A percentile compares a stretch with the other conserved stretches of the same genome.
These are phyloP conservation scores for Podarcis muralis DNA, from an alignment of 2,113 vertebrate species.

Conservation along the genomic window DNA sequence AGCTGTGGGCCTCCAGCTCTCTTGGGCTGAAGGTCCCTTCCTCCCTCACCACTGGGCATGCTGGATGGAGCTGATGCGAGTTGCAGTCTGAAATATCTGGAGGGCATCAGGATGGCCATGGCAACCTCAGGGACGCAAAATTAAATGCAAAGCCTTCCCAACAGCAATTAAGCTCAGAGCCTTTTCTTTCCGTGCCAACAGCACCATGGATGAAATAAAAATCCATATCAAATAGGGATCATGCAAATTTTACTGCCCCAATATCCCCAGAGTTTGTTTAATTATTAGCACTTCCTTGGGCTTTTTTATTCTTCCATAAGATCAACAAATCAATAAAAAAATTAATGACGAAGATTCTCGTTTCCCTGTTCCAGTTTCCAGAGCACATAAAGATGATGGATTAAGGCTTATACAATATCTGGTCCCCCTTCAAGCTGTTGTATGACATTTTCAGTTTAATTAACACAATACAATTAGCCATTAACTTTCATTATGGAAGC, in stretches of 20 bases:
- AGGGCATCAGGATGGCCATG: not conserved
- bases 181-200: not conserved
- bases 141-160: not conserved
- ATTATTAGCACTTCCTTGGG: not conserved
- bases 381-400: constrained; percentile 6
- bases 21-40: too few relatives aligned
- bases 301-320: not conserved
- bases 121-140: too few relatives aligned
- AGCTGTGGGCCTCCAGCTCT: too few relatives aligned
- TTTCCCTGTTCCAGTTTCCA: constrained; percentile 22
- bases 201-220: not conserved
- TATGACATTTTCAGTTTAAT: constrained; percentile 43
- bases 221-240: not conserved
- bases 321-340: constrained; percentile 56
- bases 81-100: too few relatives aligned
- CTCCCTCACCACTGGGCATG: too few relatives aligned
- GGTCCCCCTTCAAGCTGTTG: constrained; percentile 19
- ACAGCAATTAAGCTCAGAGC: not conserved
- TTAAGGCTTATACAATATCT: constrained; percentile 25
- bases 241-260: not conserved
- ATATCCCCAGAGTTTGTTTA: not conserved
- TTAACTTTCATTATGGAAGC: constrained; percentile 41
- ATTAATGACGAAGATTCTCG: constrained; percentile 39
- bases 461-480: constrained; percentile 50
- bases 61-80: too few relatives aligned